These are phyloP conservation scores for Polypterus senegalus DNA, from an alignment of 2,113 vertebrate species.

Conservation along the genomic window DNA sequence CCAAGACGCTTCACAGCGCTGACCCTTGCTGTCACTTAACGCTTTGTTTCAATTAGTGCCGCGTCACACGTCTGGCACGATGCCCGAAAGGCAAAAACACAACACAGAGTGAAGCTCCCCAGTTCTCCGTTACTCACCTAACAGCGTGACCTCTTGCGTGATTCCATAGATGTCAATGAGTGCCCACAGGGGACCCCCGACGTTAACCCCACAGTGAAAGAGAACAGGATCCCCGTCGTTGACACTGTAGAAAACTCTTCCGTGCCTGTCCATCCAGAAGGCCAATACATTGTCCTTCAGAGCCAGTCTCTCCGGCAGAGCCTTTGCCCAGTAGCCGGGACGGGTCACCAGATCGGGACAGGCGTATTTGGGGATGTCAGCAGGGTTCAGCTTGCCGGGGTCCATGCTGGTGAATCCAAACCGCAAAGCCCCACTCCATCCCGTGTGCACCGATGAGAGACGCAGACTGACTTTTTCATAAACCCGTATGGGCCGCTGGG, in stretches of 20 bases:
- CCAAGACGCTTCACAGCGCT: too few species aligned
- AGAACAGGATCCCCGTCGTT: slow-evolving; percentile 87
- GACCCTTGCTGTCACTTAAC: too few species aligned
- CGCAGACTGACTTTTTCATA: slow-evolving; percentile 91
- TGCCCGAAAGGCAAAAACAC: too few species aligned
- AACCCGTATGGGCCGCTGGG: slow-evolving; percentile 79
- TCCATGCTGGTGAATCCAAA: slow-evolving; percentile 93
- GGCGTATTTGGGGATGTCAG: slow-evolving; percentile 94
- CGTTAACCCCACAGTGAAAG: slow-evolving; percentile 92
- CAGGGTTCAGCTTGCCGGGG: slow-evolving; percentile 70
- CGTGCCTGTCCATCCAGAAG: slow-evolving; percentile 92
- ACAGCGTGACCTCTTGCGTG: slow-evolving; percentile 88
- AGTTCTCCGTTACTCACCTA: slow-evolving; percentile 72
- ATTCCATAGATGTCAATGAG: slow-evolving; percentile 96
- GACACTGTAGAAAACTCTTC: slow-evolving; percentile 91
- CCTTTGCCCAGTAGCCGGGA: slow-evolving; percentile 94
- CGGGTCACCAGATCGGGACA: slow-evolving; percentile 91
- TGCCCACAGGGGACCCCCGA: slow-evolving; percentile 88
- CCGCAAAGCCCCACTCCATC: slow-evolving; percentile 91
- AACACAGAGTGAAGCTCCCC: too few species aligned
- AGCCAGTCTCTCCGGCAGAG: slow-evolving; percentile 85
- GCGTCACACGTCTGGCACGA: too few species aligned
- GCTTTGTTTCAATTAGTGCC: too few species aligned
- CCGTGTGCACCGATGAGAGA: slow-evolving; percentile 76
- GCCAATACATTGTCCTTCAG: slow-evolving; percentile 82